These are phyloP conservation scores for Glaucomys volans DNA, from an alignment of 2,113 vertebrate genomes.

Conservation along the genomic window DNA sequence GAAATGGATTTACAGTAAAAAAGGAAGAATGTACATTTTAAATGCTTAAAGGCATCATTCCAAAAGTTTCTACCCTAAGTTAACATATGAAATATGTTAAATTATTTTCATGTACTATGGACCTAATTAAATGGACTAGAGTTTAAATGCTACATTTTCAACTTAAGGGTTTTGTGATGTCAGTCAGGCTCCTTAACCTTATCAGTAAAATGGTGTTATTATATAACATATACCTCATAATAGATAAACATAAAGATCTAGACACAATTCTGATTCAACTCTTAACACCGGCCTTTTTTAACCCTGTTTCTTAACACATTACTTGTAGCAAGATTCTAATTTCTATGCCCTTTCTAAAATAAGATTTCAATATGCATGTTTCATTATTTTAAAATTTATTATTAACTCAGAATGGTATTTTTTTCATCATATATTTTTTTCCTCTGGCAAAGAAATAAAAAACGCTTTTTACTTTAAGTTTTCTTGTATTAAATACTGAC, in stretches of 20 bases:
- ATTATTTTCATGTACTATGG: neutral
- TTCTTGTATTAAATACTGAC: neutral
- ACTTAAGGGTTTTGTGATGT: neutral
- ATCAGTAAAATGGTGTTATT: neutral
- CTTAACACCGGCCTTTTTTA: neutral
- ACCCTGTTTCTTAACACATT: neutral
- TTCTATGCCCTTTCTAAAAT: constrained; percentile 17
- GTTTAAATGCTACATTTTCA: neutral
- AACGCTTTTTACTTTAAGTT: neutral
- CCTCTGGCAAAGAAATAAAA: neutral
- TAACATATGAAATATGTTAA: neutral
- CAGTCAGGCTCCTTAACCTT: neutral
- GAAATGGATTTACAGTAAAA: constrained; percentile 6
- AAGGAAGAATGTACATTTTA: neutral
- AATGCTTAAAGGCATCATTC: neutral
- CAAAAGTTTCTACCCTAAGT: neutral
- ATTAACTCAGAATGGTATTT: neutral
- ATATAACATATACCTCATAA: neutral
- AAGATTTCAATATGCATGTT: neutral
- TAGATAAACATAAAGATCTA: neutral
- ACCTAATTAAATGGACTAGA: neutral
- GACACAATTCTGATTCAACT: neutral
- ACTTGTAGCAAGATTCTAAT: constrained; percentile 6
- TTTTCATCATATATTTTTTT: neutral
- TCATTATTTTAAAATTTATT: constrained; percentile 34